Evolutionary conservation across 2,888 invertebrate genomes (phyloP).

Genomic region (Caenorhabditis parvicauda): DNA sequence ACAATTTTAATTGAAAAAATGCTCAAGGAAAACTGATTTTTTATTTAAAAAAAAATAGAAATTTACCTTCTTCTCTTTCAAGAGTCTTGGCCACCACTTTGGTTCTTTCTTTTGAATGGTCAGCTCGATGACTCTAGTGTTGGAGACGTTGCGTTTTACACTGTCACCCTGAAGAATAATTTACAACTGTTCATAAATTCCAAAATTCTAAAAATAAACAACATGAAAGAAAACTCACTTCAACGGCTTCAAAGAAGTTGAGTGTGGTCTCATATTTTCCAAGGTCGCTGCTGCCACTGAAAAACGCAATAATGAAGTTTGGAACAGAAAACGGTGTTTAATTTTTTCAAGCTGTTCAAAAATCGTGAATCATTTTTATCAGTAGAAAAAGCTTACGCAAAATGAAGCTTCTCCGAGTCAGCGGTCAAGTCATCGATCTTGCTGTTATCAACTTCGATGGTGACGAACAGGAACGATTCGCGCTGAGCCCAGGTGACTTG

Average conservation of each 20-base stretch:
- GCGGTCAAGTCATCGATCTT: conserved; percentile 48
- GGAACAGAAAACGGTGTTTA: not conserved
- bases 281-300: conserved; percentile 77
- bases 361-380: not conserved
- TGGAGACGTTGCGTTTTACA: conserved; percentile 20
- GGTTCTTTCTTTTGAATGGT: conserved; percentile 63
- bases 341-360: conserved; percentile 1
- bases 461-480: conserved; percentile 78
- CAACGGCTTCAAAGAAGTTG: conserved; percentile 78
- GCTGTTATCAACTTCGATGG: conserved; percentile 81
- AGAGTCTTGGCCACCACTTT: conserved; percentile 66
- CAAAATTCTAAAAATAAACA: conserved; percentile 60
- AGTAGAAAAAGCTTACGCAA: conserved; percentile 33
- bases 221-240: conserved; percentile 1
- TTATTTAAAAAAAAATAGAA: conserved; percentile 9
- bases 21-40: conserved; percentile 1
- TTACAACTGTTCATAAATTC: not conserved
- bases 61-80: conserved; percentile 68
- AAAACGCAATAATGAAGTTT: conserved; percentile 37
- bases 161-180: conserved; percentile 2
- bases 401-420: conserved; percentile 48
- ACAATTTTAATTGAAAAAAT: not conserved
- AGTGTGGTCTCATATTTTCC: conserved; percentile 83
- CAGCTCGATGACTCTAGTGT: conserved; percentile 35
- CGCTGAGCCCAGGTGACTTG: conserved; percentile 92